Evolutionary conservation across 1,140 invertebrate species (phyloP), one percentile per base, ranked within the genome.

Genomic region (Popillia japonica): DNA sequence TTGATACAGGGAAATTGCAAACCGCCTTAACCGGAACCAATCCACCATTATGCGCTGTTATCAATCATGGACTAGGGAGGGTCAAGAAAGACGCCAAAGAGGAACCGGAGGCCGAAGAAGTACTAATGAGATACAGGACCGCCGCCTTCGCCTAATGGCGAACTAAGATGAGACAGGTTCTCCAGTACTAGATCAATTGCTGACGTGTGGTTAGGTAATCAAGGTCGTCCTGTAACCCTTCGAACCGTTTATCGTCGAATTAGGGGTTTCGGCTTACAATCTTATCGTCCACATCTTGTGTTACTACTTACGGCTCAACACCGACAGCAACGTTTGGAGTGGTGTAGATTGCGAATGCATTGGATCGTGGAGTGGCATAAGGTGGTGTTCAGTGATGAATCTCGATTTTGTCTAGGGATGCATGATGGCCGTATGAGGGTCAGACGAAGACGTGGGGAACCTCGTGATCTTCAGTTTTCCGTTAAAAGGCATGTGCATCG

Each of bases 321-420:
- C 59, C 42, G 78, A 55, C 61, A 14, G 4, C 41, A 74, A 75
- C n/a, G 78, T 23, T 75, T 82, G 40, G 42, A 72, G 14, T 81
- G 68, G 78, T 40, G 77, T 40, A 77, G 76, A 73, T 75, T 78
- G 59, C 75, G 48, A 34, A 34, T 20, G 41, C 23, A 77, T 9
- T 81, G 79, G 80, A 75, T 76, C 34, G 34, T 48, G 40, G 74
- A 82, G 44, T 84, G 81, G 82, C 40, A 78, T 61, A 75, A 79
- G 42, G 79, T 83, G 22, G 48, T 81, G 72, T 83, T 83, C 74
- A 75, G 78, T 22, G 79, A 78, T 44, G 83, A 83, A 76, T 82
- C 82, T 6, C 77, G 80, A 68, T 80, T 82, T 44, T 81, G 80
- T 75, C 42, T 80, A 68, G 61, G 72, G 17, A 40, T 78, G 10